Evolutionary conservation across 1,140 invertebrate species (phyloP), one percentile per base, ranked within the genome.

Genomic region (Probaryconus sp.): DNA sequence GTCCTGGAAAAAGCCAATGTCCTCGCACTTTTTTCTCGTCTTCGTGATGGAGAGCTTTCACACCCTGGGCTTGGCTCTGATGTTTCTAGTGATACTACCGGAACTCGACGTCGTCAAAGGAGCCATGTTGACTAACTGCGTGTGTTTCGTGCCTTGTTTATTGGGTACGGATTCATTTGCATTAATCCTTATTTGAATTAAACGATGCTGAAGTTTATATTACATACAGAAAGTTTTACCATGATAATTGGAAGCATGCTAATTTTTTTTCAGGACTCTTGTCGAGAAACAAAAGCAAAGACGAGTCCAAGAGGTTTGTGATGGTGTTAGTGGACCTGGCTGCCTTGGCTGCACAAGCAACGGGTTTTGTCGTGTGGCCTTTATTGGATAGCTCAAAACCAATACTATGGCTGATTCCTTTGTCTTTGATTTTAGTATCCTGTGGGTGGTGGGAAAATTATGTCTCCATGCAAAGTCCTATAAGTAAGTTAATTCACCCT

Each of bases 361-460:
- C 95, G 0, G 95, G 95, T 2, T 94, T 97, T 78, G 91, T 97
- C 14, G 91, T 97, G 2, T 98, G 96, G 95, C 96, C 96, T 10
- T 84, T 96, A 13, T 85, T 94, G 10, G 92, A 94, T 77, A 90
- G 91, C 37, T 91, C 90, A 17, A 87, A 85, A 38, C 91, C 91
- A 0, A 89, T 91, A 48, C 81, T 94, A 14, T 97, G 95, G 94
- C 89, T 96, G 4, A 93, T 97, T 48, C 96, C 97, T 0, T 85
- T 96, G 0, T 89, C 95, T 0, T 89, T 96, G 4, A 85, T 98
- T 26, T 90, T 97, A 31, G 93, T 97, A 30, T 98, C 96, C 2
- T 91, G 96, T 18, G 94, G 95, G 16, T 98, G 96, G 95, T 98
- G 97, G 97, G 97, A 98, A 87, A 99, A 98, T 88, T 99, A 96